Evolutionary conservation across 1,140 invertebrate species (phyloP).

Genomic region (Holcopasites calliopsidis): DNA sequence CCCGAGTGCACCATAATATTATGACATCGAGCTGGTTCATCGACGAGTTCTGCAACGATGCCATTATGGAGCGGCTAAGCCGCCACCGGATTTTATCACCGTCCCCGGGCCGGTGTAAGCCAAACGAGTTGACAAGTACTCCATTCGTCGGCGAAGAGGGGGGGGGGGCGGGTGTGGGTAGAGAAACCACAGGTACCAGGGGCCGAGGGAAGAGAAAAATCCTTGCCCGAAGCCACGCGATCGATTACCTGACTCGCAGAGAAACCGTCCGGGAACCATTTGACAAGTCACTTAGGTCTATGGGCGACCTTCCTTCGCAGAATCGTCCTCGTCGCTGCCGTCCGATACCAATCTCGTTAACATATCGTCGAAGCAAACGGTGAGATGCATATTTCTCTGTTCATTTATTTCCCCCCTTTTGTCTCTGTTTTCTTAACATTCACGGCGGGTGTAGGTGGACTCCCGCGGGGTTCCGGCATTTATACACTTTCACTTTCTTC

Average conservation of each 20-base stretch:
- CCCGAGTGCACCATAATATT: constrained; percentile 56
- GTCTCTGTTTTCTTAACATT: neutral
- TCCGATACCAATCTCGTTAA: constrained; percentile 45
- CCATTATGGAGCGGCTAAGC: constrained; percentile 51
- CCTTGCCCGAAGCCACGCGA: constrained; percentile 42
- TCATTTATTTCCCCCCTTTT: constrained; percentile 14
- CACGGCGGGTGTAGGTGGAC: neutral
- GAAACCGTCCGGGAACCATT: constrained; percentile 16
- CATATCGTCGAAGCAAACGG: constrained; percentile 12
- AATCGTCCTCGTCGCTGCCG: constrained; percentile 36
- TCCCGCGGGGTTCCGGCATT: constrained; percentile 3
- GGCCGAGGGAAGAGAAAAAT: constrained; percentile 27
- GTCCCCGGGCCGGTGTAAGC: constrained; percentile 25
- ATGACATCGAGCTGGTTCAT: constrained; percentile 51
- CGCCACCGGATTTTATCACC: constrained; percentile 58
- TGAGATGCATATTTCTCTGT: constrained; percentile 40
- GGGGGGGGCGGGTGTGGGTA: constrained; percentile 12
- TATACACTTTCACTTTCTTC: neutral
- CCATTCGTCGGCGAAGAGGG: neutral
- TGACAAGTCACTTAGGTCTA: constrained; percentile 59
- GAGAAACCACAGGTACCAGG: constrained; percentile 36
- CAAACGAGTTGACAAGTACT: constrained; percentile 51
- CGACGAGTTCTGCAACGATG: constrained; percentile 42
- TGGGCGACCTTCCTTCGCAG: constrained; percentile 42
- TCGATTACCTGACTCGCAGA: constrained; percentile 46